These are phyloP conservation scores for Amphiduros pacificus DNA, from an alignment of 2,888 invertebrate genomes.

Conservation along the genomic window DNA sequence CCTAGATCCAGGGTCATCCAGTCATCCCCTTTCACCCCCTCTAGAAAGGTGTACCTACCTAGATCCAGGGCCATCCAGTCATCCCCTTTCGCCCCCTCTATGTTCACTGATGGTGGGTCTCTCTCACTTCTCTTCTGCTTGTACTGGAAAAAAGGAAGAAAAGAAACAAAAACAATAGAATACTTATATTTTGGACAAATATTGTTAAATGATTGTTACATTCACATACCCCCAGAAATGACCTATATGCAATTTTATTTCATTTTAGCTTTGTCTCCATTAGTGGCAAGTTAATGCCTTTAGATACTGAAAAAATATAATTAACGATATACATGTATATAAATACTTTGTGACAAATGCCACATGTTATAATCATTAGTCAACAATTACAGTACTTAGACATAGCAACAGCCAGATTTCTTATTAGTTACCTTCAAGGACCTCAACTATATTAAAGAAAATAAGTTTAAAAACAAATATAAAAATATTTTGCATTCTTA, in stretches of 20 bases:
- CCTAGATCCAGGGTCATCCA: constrained; percentile 79
- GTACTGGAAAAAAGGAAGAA: constrained; percentile 39
- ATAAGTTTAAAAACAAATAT: not conserved
- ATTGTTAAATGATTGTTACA: no score
- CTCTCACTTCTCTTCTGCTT: constrained; percentile 38
- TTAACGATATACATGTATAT: no score
- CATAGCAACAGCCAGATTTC: no score
- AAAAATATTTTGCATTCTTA: constrained; percentile 31
- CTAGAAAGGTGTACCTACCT: constrained; percentile 66
- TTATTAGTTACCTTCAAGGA: not conserved
- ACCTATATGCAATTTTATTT: no score
- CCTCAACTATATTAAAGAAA: not conserved
- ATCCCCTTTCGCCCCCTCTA: constrained; percentile 76
- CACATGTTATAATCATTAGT: no score
- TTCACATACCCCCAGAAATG: no score
- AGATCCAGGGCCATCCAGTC: constrained; percentile 91
- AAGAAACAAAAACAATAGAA: not conserved
- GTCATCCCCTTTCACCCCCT: constrained; percentile 62
- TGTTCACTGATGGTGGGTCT: constrained; percentile 70
- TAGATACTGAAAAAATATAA: no score
- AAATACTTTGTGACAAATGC: no score
- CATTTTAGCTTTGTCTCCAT: no score
- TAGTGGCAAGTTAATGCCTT: no score
- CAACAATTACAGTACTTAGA: no score
- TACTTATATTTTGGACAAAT: not conserved